Conservation (phyloP, 2,113 vertebrate species). For the Pan troglodytes region DNA sequence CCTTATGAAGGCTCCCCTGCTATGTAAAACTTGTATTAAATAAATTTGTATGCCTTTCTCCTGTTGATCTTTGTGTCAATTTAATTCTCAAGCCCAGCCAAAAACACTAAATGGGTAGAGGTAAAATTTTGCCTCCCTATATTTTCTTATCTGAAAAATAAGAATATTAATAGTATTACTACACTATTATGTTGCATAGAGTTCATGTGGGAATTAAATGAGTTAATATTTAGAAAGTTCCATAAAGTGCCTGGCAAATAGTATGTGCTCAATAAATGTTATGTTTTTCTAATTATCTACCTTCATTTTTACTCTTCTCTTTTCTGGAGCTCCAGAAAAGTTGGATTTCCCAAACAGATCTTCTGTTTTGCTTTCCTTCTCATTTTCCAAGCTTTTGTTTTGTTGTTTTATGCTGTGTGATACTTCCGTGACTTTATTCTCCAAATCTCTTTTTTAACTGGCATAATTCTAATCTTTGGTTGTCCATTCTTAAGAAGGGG, state of each 20-base stretch:
- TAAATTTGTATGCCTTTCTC: not conserved
- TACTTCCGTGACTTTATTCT: slow-evolving; percentile 14
- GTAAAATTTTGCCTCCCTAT: not conserved
- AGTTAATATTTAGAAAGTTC: not conserved
- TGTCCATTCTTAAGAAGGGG: not conserved
- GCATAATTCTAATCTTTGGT: not conserved
- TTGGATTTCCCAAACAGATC: not conserved
- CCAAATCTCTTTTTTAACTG: not conserved
- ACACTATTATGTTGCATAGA: not conserved
- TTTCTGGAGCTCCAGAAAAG: not conserved
- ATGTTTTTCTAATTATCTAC: not conserved
- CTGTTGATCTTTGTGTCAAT: not conserved
- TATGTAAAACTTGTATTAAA: not conserved
- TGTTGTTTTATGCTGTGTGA: not conserved
- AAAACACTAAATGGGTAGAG: not conserved
- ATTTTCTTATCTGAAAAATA: slow-evolving; percentile 32
- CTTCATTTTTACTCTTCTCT: not conserved
- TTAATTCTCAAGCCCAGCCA: not conserved
- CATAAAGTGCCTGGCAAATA: not conserved
- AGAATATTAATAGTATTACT: not conserved
- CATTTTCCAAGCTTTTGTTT: not conserved
- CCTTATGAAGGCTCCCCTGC: not conserved
- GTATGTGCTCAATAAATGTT: not conserved
- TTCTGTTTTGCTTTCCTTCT: not conserved
- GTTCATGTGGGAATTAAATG: not conserved